Evolutionary conservation across 2,888 invertebrate species (phyloP).

Genomic region (Xestia rhomboidea): DNA sequence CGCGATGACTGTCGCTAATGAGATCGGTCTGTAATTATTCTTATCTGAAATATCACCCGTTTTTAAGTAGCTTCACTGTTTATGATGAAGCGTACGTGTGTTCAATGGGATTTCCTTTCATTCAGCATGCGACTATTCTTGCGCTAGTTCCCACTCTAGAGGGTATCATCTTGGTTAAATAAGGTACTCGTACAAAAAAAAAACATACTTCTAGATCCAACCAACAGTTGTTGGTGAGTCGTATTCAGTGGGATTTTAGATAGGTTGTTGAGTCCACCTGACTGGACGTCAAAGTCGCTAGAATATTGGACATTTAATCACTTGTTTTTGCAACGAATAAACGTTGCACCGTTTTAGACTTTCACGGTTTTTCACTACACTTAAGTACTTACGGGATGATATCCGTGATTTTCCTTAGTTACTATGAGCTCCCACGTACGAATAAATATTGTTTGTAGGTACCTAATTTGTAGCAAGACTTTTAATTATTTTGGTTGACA

Average conservation of each 20-base stretch:
- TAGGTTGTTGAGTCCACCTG: not conserved
- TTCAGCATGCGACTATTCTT: not conserved
- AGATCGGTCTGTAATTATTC: too few species aligned
- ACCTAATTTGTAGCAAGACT: slow-evolving; percentile 2
- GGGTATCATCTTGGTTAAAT: not conserved
- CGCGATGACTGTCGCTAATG: too few species aligned
- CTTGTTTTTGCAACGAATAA: not conserved
- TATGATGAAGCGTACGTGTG: not conserved
- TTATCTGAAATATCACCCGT: too few species aligned
- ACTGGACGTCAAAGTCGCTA: not conserved
- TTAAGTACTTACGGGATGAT: too few species aligned
- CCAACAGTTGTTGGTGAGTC: not conserved
- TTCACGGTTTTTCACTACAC: too few species aligned
- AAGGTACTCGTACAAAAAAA: not conserved
- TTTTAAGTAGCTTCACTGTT: not conserved
- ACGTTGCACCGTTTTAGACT: too few species aligned
- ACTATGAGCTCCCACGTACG: too few species aligned
- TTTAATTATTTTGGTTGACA: slow-evolving; percentile 15
- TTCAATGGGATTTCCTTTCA: not conserved
- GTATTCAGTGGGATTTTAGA: not conserved
- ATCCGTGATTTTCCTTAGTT: too few species aligned
- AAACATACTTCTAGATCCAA: too few species aligned
- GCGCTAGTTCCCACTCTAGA: not conserved
- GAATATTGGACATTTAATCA: not conserved
- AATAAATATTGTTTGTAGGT: not conserved